Evolutionary conservation across 2,888 invertebrate genomes (phyloP).

Genomic region (Lepidonotus clava): DNA sequence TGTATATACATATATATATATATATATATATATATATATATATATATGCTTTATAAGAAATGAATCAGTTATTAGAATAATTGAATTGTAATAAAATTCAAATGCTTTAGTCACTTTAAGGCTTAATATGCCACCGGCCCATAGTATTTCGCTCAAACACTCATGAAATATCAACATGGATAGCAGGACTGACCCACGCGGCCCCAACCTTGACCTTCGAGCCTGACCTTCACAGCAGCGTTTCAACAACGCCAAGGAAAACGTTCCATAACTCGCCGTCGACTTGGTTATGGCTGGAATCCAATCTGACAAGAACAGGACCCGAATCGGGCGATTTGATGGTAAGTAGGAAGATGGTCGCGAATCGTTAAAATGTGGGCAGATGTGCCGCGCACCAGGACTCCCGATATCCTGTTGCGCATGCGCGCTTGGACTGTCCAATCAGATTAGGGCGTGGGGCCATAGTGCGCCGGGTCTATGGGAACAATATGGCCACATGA

Average conservation of each 20-base stretch:
- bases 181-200: background rate
- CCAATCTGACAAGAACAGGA: constrained; percentile 15
- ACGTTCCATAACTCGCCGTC: background rate
- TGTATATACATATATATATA: too few relatives aligned
- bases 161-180: constrained; percentile 41
- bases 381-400: background rate
- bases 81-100: too few relatives aligned
- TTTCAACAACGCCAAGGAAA: background rate
- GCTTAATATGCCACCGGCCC: too few relatives aligned
- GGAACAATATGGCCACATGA: constrained; percentile 35
- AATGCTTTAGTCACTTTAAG: too few relatives aligned
- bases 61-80: too few relatives aligned
- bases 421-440: constrained; percentile 36
- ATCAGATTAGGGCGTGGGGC: background rate
- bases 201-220: constrained; percentile 24
- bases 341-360: background rate
- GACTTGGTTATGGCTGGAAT: background rate
- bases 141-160: constrained; percentile 26
- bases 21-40: too few relatives aligned
- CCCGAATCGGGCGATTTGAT: background rate
- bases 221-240: constrained; percentile 14
- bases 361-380: background rate
- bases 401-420: background rate
- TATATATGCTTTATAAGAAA: too few relatives aligned
- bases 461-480: background rate